Base-by-base conservation (phyloP, 2,888 invertebrate genomes). In the Drosophila mayaguana region DNA sequence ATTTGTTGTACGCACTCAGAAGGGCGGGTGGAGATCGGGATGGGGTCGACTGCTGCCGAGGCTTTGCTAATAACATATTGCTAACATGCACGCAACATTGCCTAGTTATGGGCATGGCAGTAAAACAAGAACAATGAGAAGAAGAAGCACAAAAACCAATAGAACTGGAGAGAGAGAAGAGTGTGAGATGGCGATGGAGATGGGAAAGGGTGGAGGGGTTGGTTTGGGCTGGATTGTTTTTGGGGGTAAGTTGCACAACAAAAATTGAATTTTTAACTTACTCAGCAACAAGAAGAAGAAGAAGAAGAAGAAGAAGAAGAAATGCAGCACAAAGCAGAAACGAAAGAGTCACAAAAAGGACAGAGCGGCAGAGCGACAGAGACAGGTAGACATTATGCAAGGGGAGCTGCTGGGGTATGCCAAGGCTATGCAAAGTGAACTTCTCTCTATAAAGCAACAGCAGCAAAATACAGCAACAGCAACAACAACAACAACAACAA, bases 261-360 rank as follows among this genome's bases (percentile, higher is more conserved):
- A 80, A 81, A 83, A 81, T 75, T 66, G 75, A 69, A 83, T 80
- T 83, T 81, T 80, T 81, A 83, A 83, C 80, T 83, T 78, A 68
- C 67, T 66, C 56, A 54, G 45, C 62, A 64, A 63, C 56, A 36
- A 12, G 8, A 48, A 48, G 3, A 50, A 32, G 20, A 8, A 36
- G 51, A 46, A 25, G 25, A 62, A 45, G 8, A 18, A 48, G 7
- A 50, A 18, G 28, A 9, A 8, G 8, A 28, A 28, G 25, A 34
- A 54, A 46, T 54, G 48, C 61, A 66, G 46, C 59, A 45, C 50
- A 73, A 67, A 68, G 36, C 40, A 36, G 14, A 54, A 43, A 5
- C 51, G 18, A 63, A 18, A n/a, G 9, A 45, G 7, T 32, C 32
- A 11, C 11, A 32, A 32, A 18, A n/a, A 18, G 42, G 3, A 22